These are phyloP conservation scores for Caenorhabditis sinica DNA, from an alignment of 2,888 invertebrate genomes.

Conservation along the genomic window DNA sequence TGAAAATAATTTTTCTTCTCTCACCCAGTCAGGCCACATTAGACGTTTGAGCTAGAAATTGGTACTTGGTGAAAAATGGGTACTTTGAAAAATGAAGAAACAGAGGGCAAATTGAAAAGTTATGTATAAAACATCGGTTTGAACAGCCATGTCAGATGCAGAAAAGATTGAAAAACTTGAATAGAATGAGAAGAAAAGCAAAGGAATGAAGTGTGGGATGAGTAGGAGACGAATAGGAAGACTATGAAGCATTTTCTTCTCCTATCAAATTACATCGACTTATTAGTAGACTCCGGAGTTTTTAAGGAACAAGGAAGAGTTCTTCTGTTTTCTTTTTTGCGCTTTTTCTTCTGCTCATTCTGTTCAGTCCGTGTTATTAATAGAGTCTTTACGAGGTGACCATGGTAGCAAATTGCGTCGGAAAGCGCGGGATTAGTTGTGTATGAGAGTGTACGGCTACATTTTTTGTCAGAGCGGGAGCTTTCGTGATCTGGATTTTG, in stretches of 20 bases:
- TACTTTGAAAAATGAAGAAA: neutral
- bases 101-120: neutral
- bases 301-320: slow-evolving; percentile 27
- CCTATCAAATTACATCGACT: slow-evolving; percentile 61
- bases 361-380: slow-evolving; percentile 15
- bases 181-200: slow-evolving; percentile 38
- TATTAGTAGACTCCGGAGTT: slow-evolving; percentile 46
- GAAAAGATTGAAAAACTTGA: slow-evolving; percentile 53
- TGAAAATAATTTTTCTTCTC: slow-evolving; percentile 8
- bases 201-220: slow-evolving; percentile 44
- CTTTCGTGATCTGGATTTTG: neutral
- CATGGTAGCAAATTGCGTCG: slow-evolving; percentile 36
- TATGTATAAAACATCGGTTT: slow-evolving; percentile 26
- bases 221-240: slow-evolving; percentile 57
- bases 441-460: neutral
- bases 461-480: slow-evolving; percentile 4
- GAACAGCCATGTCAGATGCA: slow-evolving; percentile 52
- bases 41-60: no score
- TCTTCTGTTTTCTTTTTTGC: slow-evolving; percentile 1
- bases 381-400: slow-evolving; percentile 26
- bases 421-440: slow-evolving; percentile 11
- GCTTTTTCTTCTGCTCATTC: slow-evolving; percentile 1
- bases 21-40: no score
- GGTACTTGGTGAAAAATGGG: neutral
- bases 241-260: slow-evolving; percentile 35